Evolutionary conservation across 1,140 invertebrate species (phyloP).

Genomic region (Bombus haemorrhoidalis): DNA sequence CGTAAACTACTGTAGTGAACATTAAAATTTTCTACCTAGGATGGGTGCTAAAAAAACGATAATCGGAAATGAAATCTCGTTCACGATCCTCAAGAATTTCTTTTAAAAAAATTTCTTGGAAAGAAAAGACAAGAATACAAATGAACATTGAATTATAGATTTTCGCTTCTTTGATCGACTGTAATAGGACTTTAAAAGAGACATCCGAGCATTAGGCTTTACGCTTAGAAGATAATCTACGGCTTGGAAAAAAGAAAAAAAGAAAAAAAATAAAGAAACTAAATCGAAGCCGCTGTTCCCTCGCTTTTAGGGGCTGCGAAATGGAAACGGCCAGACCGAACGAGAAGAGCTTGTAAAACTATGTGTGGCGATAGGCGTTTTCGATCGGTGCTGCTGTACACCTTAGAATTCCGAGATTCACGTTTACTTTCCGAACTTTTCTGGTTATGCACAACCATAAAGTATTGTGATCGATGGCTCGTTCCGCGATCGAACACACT

Average conservation of each 20-base stretch:
- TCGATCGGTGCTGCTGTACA: conserved; percentile 17
- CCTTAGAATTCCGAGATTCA: conserved; percentile 27
- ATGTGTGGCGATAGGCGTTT: conserved; percentile 14
- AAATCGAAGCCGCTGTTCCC: conserved; percentile 26
- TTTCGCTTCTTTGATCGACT: background rate
- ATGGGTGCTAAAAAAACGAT: no score
- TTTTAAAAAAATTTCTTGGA: background rate
- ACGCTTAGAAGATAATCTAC: conserved; percentile 27
- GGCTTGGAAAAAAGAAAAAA: background rate
- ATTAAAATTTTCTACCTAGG: background rate
- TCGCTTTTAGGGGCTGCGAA: conserved; percentile 17
- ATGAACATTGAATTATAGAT: background rate
- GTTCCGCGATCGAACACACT: background rate
- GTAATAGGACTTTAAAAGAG: conserved; percentile 16
- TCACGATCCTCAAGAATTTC: background rate
- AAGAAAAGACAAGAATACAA: background rate
- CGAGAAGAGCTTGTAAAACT: conserved; percentile 6
- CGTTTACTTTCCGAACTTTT: conserved; percentile 49
- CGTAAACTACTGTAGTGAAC: background rate
- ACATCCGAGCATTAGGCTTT: conserved; percentile 27
- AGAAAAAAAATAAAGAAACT: background rate
- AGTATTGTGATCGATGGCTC: background rate
- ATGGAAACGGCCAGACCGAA: background rate
- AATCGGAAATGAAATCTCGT: background rate
- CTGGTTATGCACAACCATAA: conserved; percentile 17